Base-by-base conservation (phyloP, 2,888 invertebrate species). In the Eupithecia inturbata region DNA sequence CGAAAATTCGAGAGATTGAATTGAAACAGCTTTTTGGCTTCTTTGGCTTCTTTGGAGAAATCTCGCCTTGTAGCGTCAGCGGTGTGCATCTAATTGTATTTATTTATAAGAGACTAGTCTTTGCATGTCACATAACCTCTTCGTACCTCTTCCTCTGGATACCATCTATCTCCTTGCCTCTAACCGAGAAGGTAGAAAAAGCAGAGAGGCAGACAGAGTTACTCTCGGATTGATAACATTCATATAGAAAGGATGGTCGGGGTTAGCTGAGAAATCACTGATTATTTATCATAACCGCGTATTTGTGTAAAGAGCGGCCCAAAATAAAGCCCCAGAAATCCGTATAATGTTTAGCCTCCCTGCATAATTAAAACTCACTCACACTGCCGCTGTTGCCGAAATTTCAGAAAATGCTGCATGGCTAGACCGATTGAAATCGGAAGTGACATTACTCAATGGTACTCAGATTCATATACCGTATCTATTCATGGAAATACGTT, bases 301-400 rank as follows among this genome's bases (percentile, higher is more conserved):
- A 31, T 67, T 41, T 67, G 16, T 67, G 5, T 45, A 60, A 28
- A 28, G 26, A 60, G 33, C 49, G 19, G 19, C 31, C 45, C 64
- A 67, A 67, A 62, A 62, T 28, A 39, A 69, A 31, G 16, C 45
- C 45, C 53, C 67, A 49, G 70, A 60, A 62, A 70, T 45, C 64
- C 63, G 68, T 73, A n/a, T n/a, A 62, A 67, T 73, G 67, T 26
- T 57, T 26, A 67, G 49, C 60, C 28, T 36, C 39, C 28, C 45
- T 70, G 67, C 67, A 73, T 70, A 49, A 67, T 70, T 73, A 70
- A 73, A 26, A 49, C 66, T 67, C 66, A 60, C 60, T 9, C 41
- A 26, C 57, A 57, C 22, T 3, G 22, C 26, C 53, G n/a, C 49
- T 49, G 53, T 53, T 57, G 67, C 41, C 31, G 26, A 64, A 69